Percentiles rank a stretch among this genome's conserved stretches.
Evolutionary conservation across 2,797 vertebrate species (phyloP).

Genomic region (Thunnus albacares): DNA sequence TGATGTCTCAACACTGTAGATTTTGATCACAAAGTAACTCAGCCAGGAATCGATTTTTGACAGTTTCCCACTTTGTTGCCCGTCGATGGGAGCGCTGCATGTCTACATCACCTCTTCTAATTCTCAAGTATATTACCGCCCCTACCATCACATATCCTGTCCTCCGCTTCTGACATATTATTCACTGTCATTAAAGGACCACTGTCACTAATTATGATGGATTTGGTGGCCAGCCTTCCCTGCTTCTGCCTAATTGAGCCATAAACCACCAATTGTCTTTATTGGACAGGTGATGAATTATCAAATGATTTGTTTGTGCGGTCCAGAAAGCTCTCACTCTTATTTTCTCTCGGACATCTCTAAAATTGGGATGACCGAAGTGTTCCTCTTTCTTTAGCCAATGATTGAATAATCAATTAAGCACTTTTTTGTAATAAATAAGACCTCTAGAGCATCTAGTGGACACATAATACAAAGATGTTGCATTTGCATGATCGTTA

Average conservation of each 20-base stretch:
- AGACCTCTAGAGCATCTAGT: neutral
- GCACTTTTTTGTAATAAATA: neutral
- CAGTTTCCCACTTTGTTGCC: neutral
- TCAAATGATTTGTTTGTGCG: constrained; percentile 41
- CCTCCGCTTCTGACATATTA: constrained; percentile 26
- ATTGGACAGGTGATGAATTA: constrained; percentile 42
- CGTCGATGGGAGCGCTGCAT: neutral
- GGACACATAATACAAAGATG: neutral
- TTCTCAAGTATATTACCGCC: neutral
- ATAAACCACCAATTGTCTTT: constrained; percentile 52
- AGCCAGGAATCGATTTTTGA: neutral
- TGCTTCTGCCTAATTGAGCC: constrained; percentile 49
- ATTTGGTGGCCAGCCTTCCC: constrained; percentile 27
- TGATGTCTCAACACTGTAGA: neutral
- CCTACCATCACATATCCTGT: constrained; percentile 8
- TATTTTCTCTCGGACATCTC: neutral
- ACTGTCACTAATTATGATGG: constrained; percentile 58
- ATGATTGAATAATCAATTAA: neutral
- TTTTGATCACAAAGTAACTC: neutral
- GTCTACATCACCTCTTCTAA: neutral
- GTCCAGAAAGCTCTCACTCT: neutral
- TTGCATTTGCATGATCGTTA: constrained; percentile 12
- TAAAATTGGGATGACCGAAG: neutral
- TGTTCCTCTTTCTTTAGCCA: neutral
- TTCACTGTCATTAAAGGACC: constrained; percentile 47